Evolutionary conservation across 2,113 vertebrate genomes (phyloP), one percentile per base, ranked within the genome.

Genomic region (Oostethus manadensis): DNA sequence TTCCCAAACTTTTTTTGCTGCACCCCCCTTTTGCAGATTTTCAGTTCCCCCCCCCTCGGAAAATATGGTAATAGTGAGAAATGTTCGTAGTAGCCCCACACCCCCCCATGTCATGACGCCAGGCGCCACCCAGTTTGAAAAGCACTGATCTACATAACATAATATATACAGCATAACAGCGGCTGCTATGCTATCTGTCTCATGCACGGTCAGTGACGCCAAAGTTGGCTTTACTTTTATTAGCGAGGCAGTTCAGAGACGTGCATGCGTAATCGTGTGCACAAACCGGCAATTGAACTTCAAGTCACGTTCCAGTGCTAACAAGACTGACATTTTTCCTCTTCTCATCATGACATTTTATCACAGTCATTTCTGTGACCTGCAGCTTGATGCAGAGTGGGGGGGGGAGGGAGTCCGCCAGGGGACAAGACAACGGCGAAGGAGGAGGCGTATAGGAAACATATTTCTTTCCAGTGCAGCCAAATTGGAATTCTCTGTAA

Each of bases 261-360:
- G 51, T 54, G 55, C 46, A 49, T n/a, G 56, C 1, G 10, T 48
- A 16, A 18, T 26, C 17, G 16, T 45, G 70, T 21, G 51, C 26
- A 10, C 64, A 77, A 78, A 76, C 51, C n/a, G 64, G 44, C 18
- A 58, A 81, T 77, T 72, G 47, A 16, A 60, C 70, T 79, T 66
- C 78, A 64, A 60, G 78, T 79, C 78, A 81, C 78, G 70, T 68
- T 66, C 62, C 71, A 71, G 58, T 64, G 29, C 73, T 82, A 82
- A 84, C 79, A 78, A 69, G 80, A 78, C 20, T 81, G 80, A 71
- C 80, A 81, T 84, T 84, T 86, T 76, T 77, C n/a, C 76, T 71
- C 43, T 65, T 79, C 71, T 78, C 78, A 79, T 84, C 76, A 74
- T 81, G 82, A 79, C 82, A 84, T 84, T 86, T 79, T 73, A 79